Percentiles rank a stretch among this genome's conserved stretches.
phyloP scores from a whole-genome alignment of 2,797 vertebrate species.

The Rhinella marina region DNA sequence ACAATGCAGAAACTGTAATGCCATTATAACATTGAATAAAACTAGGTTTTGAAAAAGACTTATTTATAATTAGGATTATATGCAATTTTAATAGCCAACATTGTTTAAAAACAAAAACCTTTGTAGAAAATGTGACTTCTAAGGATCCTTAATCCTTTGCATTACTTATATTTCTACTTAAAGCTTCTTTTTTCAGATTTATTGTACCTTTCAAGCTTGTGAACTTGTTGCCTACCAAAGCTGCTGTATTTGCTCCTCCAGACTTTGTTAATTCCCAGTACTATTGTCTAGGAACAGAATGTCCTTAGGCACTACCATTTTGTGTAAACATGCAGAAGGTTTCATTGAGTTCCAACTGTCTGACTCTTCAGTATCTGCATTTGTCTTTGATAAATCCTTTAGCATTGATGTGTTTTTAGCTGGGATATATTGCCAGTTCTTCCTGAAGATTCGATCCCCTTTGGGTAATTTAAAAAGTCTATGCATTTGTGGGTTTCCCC shows the following conservation, averaged over 20 bases:
- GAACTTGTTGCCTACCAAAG: slow-evolving; percentile 47
- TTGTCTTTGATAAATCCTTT: slow-evolving; percentile 53
- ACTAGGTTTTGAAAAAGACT: no score
- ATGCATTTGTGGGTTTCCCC: slow-evolving; percentile 27
- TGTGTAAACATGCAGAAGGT: slow-evolving; percentile 45
- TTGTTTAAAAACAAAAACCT: neutral
- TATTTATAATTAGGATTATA: no score
- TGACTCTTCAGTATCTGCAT: slow-evolving; percentile 37
- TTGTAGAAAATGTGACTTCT: neutral
- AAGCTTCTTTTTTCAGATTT: slow-evolving; percentile 27
- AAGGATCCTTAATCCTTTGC: neutral
- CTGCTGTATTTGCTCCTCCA: slow-evolving; percentile 10
- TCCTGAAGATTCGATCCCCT: slow-evolving; percentile 40
- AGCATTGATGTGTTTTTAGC: slow-evolving; percentile 45
- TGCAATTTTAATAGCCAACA: no score
- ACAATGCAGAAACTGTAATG: no score
- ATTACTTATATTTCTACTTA: slow-evolving; percentile 29
- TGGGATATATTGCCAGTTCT: slow-evolving; percentile 42
- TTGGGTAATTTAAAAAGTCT: slow-evolving; percentile 41
- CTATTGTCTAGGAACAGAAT: slow-evolving; percentile 48
- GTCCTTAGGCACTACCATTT: slow-evolving; percentile 51
- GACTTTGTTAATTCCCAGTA: slow-evolving; percentile 47
- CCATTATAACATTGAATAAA: no score
- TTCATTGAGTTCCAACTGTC: slow-evolving; percentile 43
- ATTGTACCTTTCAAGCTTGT: slow-evolving; percentile 40